These are phyloP conservation scores for Hylyphantes graminicola DNA, from an alignment of 1,140 invertebrate species.

Conservation along the genomic window DNA sequence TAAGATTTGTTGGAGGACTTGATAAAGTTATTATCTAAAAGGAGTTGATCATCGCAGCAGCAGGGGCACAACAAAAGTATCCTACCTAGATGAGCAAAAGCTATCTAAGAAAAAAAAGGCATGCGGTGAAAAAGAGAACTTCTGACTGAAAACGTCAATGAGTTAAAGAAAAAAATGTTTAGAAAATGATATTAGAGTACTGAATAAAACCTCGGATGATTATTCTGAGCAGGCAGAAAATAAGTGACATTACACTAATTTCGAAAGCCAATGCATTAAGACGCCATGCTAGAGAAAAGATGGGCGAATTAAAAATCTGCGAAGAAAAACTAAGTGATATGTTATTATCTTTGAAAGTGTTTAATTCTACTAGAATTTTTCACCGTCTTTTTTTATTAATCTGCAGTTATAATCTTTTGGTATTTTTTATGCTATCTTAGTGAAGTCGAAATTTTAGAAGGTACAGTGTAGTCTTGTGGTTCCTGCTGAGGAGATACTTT, in stretches of 20 bases:
- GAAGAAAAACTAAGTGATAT: background rate
- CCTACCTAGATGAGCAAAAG: constrained; percentile 12
- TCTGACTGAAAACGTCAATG: background rate
- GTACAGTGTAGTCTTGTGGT: no score
- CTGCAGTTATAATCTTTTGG: no score
- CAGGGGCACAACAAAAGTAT: background rate
- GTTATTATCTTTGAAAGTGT: background rate
- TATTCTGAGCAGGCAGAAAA: constrained; percentile 6
- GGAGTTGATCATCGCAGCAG: background rate
- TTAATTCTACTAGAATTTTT: no score
- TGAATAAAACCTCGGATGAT: background rate
- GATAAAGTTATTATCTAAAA: constrained; percentile 1
- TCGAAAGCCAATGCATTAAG: background rate
- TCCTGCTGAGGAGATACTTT: no score
- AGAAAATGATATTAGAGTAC: background rate
- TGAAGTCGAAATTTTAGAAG: no score
- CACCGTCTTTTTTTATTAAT: no score
- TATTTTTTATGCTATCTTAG: no score
- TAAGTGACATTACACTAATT: background rate
- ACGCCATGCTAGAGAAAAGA: background rate
- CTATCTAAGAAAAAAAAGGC: background rate
- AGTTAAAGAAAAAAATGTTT: constrained; percentile 15
- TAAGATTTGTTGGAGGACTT: constrained; percentile 5
- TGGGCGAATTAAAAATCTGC: background rate
- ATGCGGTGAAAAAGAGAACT: background rate